Evolutionary conservation across 2,113 vertebrate species (phyloP), one percentile per base, ranked within the genome.

Genomic region (Steatornis caripensis): DNA sequence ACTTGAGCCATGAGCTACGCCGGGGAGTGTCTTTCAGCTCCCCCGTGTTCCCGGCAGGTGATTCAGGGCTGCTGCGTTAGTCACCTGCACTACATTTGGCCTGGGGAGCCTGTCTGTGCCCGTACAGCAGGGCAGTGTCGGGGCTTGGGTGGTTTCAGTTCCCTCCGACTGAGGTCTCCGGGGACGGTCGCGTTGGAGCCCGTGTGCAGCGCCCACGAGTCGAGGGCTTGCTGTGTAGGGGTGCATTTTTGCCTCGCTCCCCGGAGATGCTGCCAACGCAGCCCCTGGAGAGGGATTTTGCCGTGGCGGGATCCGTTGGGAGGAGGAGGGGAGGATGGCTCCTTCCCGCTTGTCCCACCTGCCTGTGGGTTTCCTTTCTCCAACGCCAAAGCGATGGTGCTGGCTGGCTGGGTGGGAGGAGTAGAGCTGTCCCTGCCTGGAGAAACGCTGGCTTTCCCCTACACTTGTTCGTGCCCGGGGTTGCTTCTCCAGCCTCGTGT

Each of bases 31-130:
- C 22, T 39, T 23, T 29, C 53, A 88, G 88, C 79, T 97, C 81
- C 87, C 57, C 80, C 34, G 11, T 3, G 1, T 26, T 78, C 57
- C 79, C 45, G 61, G 53, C 4, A 12, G 64, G 84, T 95, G 95
- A 94, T 94, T 93, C 95, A 96, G 90, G 91, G 88, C 88, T 96
- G 89, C 84, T 81, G 90, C 71, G 58, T 97, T 90, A 83, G 66
- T 96, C 92, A 95, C 92, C 94, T 94, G 92, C 66, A 37, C 95
- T 90, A 36, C 78, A 75, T 91, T 49, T 74, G 57, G 78, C 43
- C 84, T 5, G 72, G 78, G 74, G 87, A 78, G 3, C 13, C 46
- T 68, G 60, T 61, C 77, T 51, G 48, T 4, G 45, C n/a, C 74
- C 55, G 75, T 68, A 12, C 1, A 3, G 68, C 39, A 43, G 64